phyloP scores from a whole-genome alignment of 2,797 vertebrate species.

The Chiroxiphia lanceolata region DNA sequence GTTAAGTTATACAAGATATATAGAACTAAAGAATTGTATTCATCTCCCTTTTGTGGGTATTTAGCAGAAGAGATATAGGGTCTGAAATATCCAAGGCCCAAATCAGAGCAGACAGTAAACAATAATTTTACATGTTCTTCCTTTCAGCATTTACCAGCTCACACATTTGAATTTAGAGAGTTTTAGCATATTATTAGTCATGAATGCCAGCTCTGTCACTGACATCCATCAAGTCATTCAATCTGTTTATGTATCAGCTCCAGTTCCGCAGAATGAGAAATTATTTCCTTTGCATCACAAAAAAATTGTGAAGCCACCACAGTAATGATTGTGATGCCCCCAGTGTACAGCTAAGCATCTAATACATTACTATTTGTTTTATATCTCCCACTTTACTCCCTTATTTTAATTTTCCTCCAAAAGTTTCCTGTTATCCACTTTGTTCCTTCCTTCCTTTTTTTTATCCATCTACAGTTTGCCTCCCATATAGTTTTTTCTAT shows the following conservation, averaged over 20 bases:
- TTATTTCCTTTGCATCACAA: not conserved
- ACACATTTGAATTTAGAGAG: not conserved
- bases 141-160: not conserved
- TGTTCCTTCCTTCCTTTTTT: not conserved
- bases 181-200: not conserved
- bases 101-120: not conserved
- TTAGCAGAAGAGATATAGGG: not conserved
- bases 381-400: not conserved
- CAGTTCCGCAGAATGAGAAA: not conserved
- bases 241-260: not conserved
- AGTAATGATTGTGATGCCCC: not conserved
- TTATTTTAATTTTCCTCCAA: not conserved
- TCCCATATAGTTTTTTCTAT: not conserved
- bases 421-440: not conserved
- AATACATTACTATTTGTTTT: not conserved
- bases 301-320: not conserved
- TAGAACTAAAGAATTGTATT: not conserved
- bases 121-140: not conserved
- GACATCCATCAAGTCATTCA: not conserved
- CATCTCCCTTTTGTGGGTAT: not conserved
- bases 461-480: not conserved
- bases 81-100: not conserved
- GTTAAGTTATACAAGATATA: not conserved
- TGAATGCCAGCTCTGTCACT: not conserved
- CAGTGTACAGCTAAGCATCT: not conserved